Evolutionary conservation across 2,888 invertebrate species (phyloP), one percentile per base, ranked within the genome.

Genomic region (Orthonevra nobilis): DNA sequence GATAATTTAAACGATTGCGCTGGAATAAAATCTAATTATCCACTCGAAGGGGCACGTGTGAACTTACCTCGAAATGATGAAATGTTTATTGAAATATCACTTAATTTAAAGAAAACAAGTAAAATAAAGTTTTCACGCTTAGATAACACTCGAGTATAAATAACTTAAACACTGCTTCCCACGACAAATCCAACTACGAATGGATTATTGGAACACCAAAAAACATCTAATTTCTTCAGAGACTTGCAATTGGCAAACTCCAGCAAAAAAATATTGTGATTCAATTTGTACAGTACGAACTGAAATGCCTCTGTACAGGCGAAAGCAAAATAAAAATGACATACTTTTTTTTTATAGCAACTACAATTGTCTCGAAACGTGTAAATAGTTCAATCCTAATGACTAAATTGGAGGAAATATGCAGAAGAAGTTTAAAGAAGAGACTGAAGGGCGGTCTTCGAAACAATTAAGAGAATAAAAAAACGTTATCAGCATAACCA

Each of bases 111-210:
- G 5, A 50, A 40, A 63, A 56, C 17, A 63, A 48, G 10, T 17
- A 34, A 46, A 15, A 64, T 26, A 40, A 42, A 12, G 3, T 12
- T 32, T 2, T 4, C n/a, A 17, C 9, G 9, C 42, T 40, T 12
- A 40, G 26, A 44, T 46, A 58, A 26, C 32, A 19, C 28, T 19
- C 19, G n/a, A 9, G 1, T 38, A 20, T 6, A 9, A 19, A 20
- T 5, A 19, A 28, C n/a, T 15, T 42, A 26, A 2, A 7, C 34
- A 58, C 30, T 58, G 17, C 9, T 40, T 26, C 26, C 10, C 15
- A n/a, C 26, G 40, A 50, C 34, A 42, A 60, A 10, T 50, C 42
- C 17, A 26, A 40, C 54, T 58, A 28, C 40, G 12, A 69, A 50
- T 50, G 58, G 9, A 14, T n/a, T n/a, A 26, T 15, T 23, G 10